phyloP scores from a whole-genome alignment of 2,888 invertebrate species.

The Platycheirus albimanus region DNA sequence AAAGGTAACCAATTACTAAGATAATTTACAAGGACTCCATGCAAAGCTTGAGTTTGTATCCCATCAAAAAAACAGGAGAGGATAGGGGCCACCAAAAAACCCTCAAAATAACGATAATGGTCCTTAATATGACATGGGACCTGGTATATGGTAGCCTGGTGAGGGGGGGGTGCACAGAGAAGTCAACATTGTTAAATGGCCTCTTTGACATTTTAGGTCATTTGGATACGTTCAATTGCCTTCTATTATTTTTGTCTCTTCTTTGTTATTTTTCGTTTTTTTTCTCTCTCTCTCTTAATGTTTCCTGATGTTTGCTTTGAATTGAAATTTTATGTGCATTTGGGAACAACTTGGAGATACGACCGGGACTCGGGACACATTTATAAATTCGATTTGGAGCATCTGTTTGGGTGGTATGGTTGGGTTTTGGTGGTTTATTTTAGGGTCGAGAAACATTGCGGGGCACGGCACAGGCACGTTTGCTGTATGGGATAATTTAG shows the following conservation, averaged over 20 bases:
- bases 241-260: not conserved
- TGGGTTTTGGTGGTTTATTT: not conserved
- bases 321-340: slow-evolving; percentile 14
- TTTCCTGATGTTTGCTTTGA: not conserved
- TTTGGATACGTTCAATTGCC: slow-evolving; percentile 9
- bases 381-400: slow-evolving; percentile 11
- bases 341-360: not conserved
- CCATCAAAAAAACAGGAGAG: not conserved
- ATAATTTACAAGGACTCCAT: not conserved
- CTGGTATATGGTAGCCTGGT: no score
- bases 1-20: not conserved
- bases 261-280: not conserved
- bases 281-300: no score
- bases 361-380: not conserved
- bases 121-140: not conserved
- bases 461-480: not conserved
- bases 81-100: not conserved
- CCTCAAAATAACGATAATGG: slow-evolving; percentile 14
- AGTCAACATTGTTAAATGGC: not conserved
- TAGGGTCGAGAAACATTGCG: not conserved
- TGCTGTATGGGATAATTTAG: not conserved
- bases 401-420: not conserved
- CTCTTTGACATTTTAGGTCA: slow-evolving; percentile 8
- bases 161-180: not conserved
- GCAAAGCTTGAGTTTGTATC: not conserved